These are phyloP conservation scores for Spodoptera litura DNA, from an alignment of 1,140 invertebrate genomes.

Conservation along the genomic window DNA sequence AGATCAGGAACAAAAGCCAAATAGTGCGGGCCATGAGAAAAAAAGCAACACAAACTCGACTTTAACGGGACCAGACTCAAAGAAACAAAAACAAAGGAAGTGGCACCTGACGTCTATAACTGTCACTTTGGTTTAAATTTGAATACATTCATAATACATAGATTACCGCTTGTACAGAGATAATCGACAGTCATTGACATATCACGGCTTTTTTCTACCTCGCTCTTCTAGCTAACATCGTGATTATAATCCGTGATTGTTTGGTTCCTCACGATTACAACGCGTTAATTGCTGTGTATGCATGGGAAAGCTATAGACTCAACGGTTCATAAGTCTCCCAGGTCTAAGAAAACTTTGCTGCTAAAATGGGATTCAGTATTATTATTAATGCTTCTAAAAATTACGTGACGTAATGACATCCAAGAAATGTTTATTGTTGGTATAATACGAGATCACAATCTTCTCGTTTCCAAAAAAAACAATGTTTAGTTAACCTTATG, in stretches of 20 bases:
- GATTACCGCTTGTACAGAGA: constrained; percentile 23
- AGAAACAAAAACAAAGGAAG: constrained; percentile 9
- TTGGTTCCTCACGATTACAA: too few species aligned
- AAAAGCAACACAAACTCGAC: constrained; percentile 27
- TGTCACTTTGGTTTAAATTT: constrained; percentile 27
- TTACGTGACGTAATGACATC: too few species aligned
- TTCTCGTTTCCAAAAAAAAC: too few species aligned
- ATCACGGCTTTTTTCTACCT: constrained; percentile 3
- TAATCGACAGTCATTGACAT: constrained; percentile 7
- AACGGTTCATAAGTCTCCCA: too few species aligned
- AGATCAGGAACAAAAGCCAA: constrained; percentile 7
- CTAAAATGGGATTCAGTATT: too few species aligned
- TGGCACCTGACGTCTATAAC: constrained; percentile 19
- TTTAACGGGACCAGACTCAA: constrained; percentile 1
- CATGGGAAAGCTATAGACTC: too few species aligned
- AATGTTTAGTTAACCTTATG: too few species aligned
- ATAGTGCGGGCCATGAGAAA: not conserved
- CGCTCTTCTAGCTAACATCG: not conserved
- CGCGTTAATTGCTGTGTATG: too few species aligned
- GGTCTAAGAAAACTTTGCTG: too few species aligned
- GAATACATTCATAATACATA: constrained; percentile 25
- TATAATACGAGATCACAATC: too few species aligned
- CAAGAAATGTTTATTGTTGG: too few species aligned
- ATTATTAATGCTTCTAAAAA: too few species aligned
- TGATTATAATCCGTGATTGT: not conserved